phyloP scores from a whole-genome alignment of 1,140 invertebrate genomes.

The Pantala flavescens region DNA sequence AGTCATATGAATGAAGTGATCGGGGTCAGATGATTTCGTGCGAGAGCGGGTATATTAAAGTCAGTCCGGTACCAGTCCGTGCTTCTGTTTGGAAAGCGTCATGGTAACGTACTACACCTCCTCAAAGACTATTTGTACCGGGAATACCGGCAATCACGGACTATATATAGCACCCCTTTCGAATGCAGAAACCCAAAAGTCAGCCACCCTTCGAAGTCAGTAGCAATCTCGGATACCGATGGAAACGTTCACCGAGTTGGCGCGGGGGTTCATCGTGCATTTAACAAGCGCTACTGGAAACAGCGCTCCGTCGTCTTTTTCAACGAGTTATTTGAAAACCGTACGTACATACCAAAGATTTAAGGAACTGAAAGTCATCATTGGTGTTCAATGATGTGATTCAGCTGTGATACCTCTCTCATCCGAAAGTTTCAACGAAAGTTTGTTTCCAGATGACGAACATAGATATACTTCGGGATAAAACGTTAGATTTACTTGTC shows the following conservation, averaged over 20 bases:
- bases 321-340: not conserved
- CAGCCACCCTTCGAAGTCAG: not conserved
- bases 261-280: not conserved
- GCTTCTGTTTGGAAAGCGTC: not conserved
- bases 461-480: too few species aligned
- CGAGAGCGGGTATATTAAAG: not conserved
- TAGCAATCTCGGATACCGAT: not conserved
- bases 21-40: conserved; percentile 1
- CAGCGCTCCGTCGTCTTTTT: not conserved
- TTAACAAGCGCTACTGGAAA: not conserved
- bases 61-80: not conserved
- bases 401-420: too few species aligned
- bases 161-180: not conserved
- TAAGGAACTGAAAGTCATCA: too few species aligned
- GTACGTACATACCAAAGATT: not conserved
- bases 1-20: not conserved
- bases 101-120: not conserved
- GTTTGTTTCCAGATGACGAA: too few species aligned
- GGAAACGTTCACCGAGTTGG: not conserved
- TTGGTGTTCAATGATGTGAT: too few species aligned
- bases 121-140: not conserved
- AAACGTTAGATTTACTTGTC: too few species aligned
- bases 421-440: too few species aligned
- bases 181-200: not conserved
- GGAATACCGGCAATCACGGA: not conserved